Percentiles rank a stretch among this genome's conserved stretches.
Conservation (phyloP, 2,797 vertebrate genomes). For the Poeciliopsis presidionis region DNA sequence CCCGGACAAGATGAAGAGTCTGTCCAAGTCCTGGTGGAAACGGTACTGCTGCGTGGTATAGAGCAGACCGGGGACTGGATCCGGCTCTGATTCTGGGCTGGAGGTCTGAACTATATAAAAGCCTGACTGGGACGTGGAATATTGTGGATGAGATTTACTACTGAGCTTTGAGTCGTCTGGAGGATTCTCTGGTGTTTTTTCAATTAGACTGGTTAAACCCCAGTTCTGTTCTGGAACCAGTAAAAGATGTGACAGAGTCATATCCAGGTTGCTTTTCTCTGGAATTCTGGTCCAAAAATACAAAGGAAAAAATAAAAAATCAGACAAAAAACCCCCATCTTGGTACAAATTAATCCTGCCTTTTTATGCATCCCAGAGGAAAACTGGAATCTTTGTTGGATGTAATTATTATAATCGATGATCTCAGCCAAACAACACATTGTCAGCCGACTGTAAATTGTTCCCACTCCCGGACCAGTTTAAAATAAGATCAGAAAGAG, state of each 20-base stretch:
- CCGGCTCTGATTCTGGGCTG: slow-evolving; percentile 28
- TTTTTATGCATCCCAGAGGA: slow-evolving; percentile 4
- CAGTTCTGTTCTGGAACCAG: slow-evolving; percentile 15
- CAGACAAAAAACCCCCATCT: slow-evolving; percentile 7
- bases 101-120: slow-evolving; percentile 21
- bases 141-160: slow-evolving; percentile 43
- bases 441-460: slow-evolving; percentile 20
- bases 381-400: slow-evolving; percentile 23
- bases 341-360: slow-evolving; percentile 18
- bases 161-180: slow-evolving; percentile 32
- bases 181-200: slow-evolving; percentile 56
- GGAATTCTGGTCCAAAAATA: slow-evolving; percentile 21
- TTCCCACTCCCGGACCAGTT: slow-evolving; percentile 25
- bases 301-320: not conserved
- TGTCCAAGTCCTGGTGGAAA: slow-evolving; percentile 87
- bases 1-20: slow-evolving; percentile 82
- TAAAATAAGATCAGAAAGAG: slow-evolving; percentile 19
- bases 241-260: slow-evolving; percentile 21
- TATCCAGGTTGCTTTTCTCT: not conserved
- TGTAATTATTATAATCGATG: slow-evolving; percentile 28
- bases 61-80: slow-evolving; percentile 13
- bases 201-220: slow-evolving; percentile 18
- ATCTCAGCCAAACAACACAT: slow-evolving; percentile 18
- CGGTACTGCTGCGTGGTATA: slow-evolving; percentile 85
- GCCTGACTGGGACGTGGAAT: slow-evolving; percentile 21